Evolutionary conservation across 2,113 vertebrate species (phyloP).

Genomic region (Pseudorectes ferrugineus): DNA sequence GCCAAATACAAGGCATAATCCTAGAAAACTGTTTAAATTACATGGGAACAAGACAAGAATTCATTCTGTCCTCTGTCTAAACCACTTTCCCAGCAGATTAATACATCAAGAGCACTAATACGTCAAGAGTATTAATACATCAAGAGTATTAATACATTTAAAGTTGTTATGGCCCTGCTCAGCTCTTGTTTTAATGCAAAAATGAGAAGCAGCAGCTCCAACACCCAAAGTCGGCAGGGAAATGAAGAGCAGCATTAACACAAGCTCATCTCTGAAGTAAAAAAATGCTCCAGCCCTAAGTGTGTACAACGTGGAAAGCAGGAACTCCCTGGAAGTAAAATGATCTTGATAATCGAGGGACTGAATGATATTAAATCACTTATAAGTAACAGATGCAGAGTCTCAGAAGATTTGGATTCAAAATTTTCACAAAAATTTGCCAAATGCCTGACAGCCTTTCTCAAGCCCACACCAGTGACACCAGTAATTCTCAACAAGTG

Average conservation of each 20-base stretch:
- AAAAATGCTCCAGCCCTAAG: background rate
- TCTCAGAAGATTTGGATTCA: background rate
- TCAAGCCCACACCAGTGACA: background rate
- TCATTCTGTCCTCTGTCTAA: background rate
- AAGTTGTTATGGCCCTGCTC: background rate
- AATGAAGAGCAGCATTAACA: background rate
- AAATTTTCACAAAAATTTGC: background rate
- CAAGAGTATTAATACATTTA: background rate
- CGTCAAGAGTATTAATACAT: background rate
- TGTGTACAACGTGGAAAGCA: fast-evolving
- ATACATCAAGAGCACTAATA: background rate
- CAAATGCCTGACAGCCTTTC: background rate
- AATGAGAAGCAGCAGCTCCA: background rate
- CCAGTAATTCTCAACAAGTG: background rate
- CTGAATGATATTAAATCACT: background rate
- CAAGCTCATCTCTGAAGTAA: background rate
- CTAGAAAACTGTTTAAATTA: background rate
- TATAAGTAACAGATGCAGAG: background rate
- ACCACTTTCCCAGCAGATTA: background rate
- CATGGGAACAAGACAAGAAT: background rate
- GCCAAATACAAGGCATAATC: background rate
- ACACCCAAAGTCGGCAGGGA: background rate
- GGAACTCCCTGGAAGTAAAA: background rate
- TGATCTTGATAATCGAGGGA: background rate
- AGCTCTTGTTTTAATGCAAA: background rate